phyloP scores from a whole-genome alignment of 2,797 vertebrate species.

The Cichlasoma orientale region DNA sequence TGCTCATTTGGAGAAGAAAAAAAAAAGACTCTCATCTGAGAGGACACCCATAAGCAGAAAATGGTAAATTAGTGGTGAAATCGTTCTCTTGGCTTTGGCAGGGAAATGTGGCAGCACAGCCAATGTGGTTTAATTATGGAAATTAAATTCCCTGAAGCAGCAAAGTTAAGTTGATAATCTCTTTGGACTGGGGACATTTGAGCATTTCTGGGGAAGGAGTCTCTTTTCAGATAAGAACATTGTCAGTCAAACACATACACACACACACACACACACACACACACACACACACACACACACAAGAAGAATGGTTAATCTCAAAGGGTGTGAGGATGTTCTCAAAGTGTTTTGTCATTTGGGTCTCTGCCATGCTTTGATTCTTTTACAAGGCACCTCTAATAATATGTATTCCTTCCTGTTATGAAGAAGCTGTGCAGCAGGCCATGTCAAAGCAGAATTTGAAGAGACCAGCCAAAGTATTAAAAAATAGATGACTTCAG shows the following conservation, averaged over 20 bases:
- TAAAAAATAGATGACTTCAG: conserved; percentile 52
- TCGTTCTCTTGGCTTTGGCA: conserved; percentile 69
- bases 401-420: conserved; percentile 56
- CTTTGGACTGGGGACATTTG: conserved; percentile 75
- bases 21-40: conserved; percentile 45
- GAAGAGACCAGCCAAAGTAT: conserved; percentile 47
- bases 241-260: conserved; percentile 63
- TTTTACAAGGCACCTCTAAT: conserved; percentile 69
- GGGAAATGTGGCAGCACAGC: conserved; percentile 55
- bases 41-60: conserved; percentile 63
- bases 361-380: conserved; percentile 65
- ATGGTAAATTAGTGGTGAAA: conserved; percentile 76
- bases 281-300: neutral
- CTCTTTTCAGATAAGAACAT: conserved; percentile 68
- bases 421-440: conserved; percentile 47
- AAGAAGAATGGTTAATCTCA: conserved; percentile 61
- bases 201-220: conserved; percentile 65
- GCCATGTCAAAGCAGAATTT: conserved; percentile 59
- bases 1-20: conserved; percentile 12
- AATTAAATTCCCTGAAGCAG: conserved; percentile 80
- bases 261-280: conserved; percentile 56
- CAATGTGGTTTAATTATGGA: conserved; percentile 81
- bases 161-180: conserved; percentile 83
- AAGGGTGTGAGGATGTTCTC: conserved; percentile 55
- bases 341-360: conserved; percentile 71